phyloP scores from a whole-genome alignment of 2,797 vertebrate genomes.

The Onychomys arenicola region DNA sequence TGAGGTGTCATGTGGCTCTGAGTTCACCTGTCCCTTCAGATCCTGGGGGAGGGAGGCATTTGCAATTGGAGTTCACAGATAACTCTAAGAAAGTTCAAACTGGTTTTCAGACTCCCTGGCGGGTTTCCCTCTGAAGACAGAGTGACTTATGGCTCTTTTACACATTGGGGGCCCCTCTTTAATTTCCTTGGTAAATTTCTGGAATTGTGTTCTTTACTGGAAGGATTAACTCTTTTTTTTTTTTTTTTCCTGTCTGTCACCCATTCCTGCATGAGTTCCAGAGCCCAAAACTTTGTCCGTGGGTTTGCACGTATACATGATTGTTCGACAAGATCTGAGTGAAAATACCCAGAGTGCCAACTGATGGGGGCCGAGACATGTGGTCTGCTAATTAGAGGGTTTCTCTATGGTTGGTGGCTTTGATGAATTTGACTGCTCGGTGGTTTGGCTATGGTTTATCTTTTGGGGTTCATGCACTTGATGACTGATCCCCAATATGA shows the following conservation, averaged over 20 bases:
- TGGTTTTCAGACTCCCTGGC: not conserved
- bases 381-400: not conserved
- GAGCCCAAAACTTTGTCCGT: rapidly evolving
- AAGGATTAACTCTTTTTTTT: not conserved
- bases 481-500: not conserved
- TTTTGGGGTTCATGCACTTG: not conserved
- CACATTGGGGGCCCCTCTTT: not conserved
- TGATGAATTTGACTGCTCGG: not conserved
- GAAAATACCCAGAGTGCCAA: not conserved
- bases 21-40: not conserved
- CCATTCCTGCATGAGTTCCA: not conserved
- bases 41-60: not conserved
- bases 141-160: not conserved
- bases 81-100: not conserved
- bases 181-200: not conserved
- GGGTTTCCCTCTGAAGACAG: not conserved
- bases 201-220: not conserved
- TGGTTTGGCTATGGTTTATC: not conserved
- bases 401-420: not conserved
- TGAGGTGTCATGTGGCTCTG: not conserved
- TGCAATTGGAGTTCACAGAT: not conserved
- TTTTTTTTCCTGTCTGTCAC: not conserved
- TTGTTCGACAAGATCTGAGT: not conserved
- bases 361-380: rapidly evolving
- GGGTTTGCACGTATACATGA: not conserved